Evolutionary conservation across 2,888 invertebrate genomes (phyloP).

Genomic region (Crossocerus cetratus): DNA sequence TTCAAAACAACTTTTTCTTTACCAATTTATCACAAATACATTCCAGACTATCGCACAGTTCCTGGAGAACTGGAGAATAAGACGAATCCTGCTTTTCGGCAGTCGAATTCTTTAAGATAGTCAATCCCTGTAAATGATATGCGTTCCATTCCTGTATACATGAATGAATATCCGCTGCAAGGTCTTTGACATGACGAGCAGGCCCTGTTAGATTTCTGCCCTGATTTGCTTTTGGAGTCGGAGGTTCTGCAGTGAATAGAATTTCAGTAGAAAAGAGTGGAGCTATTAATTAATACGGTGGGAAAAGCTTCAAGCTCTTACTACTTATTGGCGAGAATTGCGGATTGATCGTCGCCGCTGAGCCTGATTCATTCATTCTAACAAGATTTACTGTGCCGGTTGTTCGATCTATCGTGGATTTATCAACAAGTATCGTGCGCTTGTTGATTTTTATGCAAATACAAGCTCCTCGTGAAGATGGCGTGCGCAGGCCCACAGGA

Average conservation of each 20-base stretch:
- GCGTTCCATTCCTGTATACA: slow-evolving; percentile 79
- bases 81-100: slow-evolving; percentile 48
- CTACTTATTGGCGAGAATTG: slow-evolving; percentile 41
- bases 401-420: no score
- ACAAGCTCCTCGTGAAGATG: no score
- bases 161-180: slow-evolving; percentile 79
- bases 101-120: slow-evolving; percentile 75
- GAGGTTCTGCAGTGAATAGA: slow-evolving; percentile 43
- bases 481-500: no score
- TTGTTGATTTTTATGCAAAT: no score
- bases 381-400: no score
- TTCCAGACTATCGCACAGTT: slow-evolving; percentile 66
- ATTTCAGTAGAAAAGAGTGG: background rate
- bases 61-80: slow-evolving; percentile 63
- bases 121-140: slow-evolving; percentile 76
- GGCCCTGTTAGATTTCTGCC: slow-evolving; percentile 80
- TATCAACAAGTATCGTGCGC: no score
- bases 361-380: no score
- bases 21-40: slow-evolving; percentile 65
- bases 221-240: slow-evolving; percentile 60
- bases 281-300: background rate
- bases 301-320: slow-evolving; percentile 16
- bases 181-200: slow-evolving; percentile 79
- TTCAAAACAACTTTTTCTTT: slow-evolving; percentile 12
- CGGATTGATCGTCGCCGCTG: slow-evolving; percentile 3